These are phyloP conservation scores for Ammospiza caudacuta DNA, from an alignment of 2,113 vertebrate genomes.

Conservation along the genomic window DNA sequence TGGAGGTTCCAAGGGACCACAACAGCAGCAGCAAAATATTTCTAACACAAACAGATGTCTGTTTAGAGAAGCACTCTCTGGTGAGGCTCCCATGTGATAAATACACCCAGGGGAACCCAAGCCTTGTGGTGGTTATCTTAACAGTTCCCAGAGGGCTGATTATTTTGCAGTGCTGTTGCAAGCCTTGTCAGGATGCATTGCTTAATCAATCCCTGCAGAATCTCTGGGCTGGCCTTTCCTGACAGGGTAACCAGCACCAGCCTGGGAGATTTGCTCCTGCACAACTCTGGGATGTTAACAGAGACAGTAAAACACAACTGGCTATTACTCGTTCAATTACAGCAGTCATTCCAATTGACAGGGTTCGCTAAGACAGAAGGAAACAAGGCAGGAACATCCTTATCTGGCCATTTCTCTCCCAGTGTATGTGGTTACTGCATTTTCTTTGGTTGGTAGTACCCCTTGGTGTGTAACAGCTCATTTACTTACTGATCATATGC, in stretches of 20 bases:
- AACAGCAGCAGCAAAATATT: neutral
- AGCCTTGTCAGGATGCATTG: conserved; percentile 40
- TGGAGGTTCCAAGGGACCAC: neutral
- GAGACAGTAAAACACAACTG: conserved; percentile 19
- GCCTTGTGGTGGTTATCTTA: conserved; percentile 8
- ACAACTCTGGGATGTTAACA: neutral
- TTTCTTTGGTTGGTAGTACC: neutral
- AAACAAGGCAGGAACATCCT: neutral
- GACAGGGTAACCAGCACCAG: neutral
- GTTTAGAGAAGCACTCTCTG: neutral
- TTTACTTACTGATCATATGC: neutral
- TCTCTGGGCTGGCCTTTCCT: neutral
- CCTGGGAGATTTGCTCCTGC: neutral
- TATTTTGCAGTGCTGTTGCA: conserved; percentile 34
- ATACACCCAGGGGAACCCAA: conserved; percentile 9
- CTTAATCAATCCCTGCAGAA: conserved; percentile 59
- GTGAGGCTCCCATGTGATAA: conserved; percentile 36
- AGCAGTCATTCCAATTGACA: conserved; percentile 22
- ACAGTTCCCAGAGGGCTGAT: conserved; percentile 57
- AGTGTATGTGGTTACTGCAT: neutral
- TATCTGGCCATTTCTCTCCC: neutral
- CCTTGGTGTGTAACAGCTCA: neutral
- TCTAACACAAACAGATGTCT: neutral
- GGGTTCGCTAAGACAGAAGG: neutral
- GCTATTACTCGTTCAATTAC: conserved; percentile 4